Conservation (phyloP, 1,140 invertebrate genomes). For the Planococcus citri region DNA sequence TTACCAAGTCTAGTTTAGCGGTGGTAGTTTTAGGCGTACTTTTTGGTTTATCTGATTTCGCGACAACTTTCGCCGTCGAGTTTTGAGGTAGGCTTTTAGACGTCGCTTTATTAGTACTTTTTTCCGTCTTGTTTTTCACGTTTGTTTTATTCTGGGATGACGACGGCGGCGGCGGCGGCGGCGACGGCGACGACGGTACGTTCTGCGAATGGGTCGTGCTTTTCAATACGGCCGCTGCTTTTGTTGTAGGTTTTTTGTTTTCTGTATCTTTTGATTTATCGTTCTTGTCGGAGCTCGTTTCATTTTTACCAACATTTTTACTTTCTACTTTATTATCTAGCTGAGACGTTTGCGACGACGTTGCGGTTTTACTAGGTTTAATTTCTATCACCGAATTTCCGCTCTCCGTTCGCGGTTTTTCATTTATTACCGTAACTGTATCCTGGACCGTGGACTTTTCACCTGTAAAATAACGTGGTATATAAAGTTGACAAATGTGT, state of each 20-base stretch:
- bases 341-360: background rate
- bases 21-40: background rate
- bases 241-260: constrained; percentile 7
- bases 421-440: constrained; percentile 12
- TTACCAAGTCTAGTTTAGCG: background rate
- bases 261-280: background rate
- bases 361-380: constrained; percentile 12
- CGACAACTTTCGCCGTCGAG: background rate
- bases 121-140: background rate
- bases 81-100: background rate
- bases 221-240: background rate
- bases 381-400: constrained; percentile 4
- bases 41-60: background rate
- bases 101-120: background rate
- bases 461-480: background rate
- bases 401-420: constrained; percentile 6
- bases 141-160: background rate
- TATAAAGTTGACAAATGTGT: background rate
- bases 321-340: background rate
- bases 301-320: background rate
- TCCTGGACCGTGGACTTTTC: background rate
- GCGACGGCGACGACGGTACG: too few relatives aligned
- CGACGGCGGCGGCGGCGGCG: too few relatives aligned
- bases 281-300: background rate
- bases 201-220: background rate